Percentiles rank a stretch among this genome's conserved stretches.
These are phyloP conservation scores for Indicator maculatus DNA, from an alignment of 2,113 vertebrate species.

Conservation along the genomic window DNA sequence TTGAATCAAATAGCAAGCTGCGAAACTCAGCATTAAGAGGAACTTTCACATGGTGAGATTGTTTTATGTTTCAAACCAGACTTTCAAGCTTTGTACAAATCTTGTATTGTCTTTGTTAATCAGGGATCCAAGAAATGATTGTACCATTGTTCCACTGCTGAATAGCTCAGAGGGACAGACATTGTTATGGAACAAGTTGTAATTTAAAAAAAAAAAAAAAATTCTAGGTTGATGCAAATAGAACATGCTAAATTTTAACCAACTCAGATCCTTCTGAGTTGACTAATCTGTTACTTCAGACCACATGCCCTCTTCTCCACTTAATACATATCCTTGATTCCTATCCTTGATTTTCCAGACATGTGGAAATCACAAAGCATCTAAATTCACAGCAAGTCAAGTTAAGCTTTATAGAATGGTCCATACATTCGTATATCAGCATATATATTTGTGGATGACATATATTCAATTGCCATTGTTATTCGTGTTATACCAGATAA, in stretches of 20 bases:
- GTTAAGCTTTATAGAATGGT: not conserved
- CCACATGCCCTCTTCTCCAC: not conserved
- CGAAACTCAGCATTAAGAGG: constrained; percentile 16
- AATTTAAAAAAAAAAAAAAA: constrained; percentile 38
- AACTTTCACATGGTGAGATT: not conserved
- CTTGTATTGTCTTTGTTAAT: constrained; percentile 50
- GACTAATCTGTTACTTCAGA: constrained; percentile 1
- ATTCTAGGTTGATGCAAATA: not conserved
- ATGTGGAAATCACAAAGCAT: not conserved
- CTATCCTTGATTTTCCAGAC: not conserved
- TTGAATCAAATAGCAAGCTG: not conserved
- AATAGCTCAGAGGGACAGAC: constrained; percentile 34
- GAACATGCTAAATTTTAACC: constrained; percentile 32
- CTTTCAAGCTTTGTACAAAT: not conserved
- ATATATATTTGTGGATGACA: not conserved
- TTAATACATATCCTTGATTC: not conserved
- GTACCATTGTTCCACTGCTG: constrained; percentile 2
- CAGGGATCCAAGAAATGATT: constrained; percentile 46
- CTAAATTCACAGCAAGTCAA: not conserved
- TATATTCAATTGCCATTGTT: not conserved
- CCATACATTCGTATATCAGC: not conserved
- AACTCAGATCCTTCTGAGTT: not conserved
- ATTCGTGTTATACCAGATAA: not conserved
- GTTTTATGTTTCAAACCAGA: constrained; percentile 7
- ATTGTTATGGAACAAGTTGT: constrained; percentile 43